These are phyloP conservation scores for Picus viridis DNA, from an alignment of 2,797 vertebrate genomes.

Conservation along the genomic window DNA sequence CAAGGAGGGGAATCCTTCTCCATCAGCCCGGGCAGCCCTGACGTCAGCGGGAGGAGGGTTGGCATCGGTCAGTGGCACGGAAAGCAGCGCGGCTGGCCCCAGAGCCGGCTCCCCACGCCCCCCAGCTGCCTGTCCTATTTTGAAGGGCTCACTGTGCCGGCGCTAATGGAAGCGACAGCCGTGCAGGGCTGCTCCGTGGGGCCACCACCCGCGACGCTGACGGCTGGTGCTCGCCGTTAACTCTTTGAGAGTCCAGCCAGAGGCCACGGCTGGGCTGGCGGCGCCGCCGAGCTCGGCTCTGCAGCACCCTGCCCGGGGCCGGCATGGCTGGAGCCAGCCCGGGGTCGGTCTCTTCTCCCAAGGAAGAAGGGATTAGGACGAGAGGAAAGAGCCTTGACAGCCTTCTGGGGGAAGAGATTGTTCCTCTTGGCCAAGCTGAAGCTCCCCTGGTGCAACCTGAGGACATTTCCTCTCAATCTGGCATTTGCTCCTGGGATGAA, in stretches of 20 bases:
- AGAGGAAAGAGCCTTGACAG: too few species aligned
- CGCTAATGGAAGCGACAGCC: slow-evolving; percentile 68
- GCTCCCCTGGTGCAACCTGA: too few species aligned
- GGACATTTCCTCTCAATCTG: too few species aligned
- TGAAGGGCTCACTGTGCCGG: slow-evolving; percentile 60
- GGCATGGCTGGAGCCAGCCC: too few species aligned
- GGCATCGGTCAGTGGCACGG: neutral
- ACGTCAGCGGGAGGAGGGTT: slow-evolving; percentile 23
- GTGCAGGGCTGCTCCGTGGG: slow-evolving; percentile 27
- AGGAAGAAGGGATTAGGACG: too few species aligned
- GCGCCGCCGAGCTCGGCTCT: too few species aligned
- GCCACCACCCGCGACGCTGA: slow-evolving; percentile 50
- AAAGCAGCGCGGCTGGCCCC: slow-evolving; percentile 31
- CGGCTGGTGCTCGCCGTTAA: slow-evolving; percentile 10
- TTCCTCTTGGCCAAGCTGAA: too few species aligned
- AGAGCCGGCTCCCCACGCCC: neutral
- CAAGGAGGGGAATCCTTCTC: neutral
- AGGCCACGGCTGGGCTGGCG: rapidly evolving
- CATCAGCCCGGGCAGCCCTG: neutral
- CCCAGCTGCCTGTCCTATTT: slow-evolving; percentile 32
- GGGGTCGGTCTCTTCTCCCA: too few species aligned
- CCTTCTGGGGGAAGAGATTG: too few species aligned
- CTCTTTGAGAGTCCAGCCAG: neutral
- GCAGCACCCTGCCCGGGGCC: too few species aligned
- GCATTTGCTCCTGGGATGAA: too few species aligned